A percentile compares a stretch with the other conserved stretches of the same genome.
These are phyloP conservation scores for Chinchilla lanigera DNA, from an alignment of 2,113 vertebrate species.

Conservation along the genomic window DNA sequence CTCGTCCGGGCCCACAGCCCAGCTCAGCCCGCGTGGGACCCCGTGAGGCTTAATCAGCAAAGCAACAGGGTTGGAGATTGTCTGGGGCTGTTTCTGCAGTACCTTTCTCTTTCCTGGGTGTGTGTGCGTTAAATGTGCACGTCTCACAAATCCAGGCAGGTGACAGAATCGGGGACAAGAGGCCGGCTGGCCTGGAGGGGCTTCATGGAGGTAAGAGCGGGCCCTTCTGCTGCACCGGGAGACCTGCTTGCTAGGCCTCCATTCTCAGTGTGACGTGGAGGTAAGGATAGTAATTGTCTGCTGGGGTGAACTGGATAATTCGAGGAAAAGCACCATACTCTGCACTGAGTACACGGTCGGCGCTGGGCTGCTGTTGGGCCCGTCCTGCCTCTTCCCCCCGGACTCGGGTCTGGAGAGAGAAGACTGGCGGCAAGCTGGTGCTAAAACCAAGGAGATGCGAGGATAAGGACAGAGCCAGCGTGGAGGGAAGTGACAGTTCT, in stretches of 20 bases:
- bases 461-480: background rate
- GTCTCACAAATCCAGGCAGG: background rate
- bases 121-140: background rate
- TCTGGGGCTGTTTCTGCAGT: background rate
- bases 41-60: background rate
- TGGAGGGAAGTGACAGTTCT: background rate
- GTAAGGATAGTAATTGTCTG: background rate
- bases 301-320: background rate
- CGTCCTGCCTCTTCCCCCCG: background rate
- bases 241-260: background rate
- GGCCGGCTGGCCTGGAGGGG: background rate
- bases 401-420: background rate
- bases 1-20: background rate
- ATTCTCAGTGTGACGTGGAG: background rate
- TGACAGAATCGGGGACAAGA: background rate
- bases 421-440: background rate
- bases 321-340: background rate
- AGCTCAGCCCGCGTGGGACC: background rate
- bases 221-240: background rate
- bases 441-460: background rate
- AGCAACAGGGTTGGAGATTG: background rate
- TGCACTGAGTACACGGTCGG: background rate
- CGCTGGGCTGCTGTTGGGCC: background rate
- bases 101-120: background rate
- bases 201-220: background rate